Evolutionary conservation across 2,113 vertebrate genomes (phyloP).

Genomic region (Gadus macrocephalus): DNA sequence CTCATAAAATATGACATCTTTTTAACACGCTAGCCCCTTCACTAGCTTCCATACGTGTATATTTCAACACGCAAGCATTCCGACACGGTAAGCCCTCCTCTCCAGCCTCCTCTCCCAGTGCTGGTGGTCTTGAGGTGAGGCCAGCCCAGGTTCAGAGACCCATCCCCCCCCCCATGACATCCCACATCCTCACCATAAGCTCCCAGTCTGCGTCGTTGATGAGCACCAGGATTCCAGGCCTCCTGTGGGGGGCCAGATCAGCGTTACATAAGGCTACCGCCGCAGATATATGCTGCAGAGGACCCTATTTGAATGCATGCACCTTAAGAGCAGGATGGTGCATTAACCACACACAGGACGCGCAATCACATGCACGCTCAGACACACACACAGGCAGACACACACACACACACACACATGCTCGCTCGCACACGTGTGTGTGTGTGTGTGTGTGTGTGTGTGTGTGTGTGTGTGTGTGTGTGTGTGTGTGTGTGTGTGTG

Average conservation of each 20-base stretch:
- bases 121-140: too few relatives aligned
- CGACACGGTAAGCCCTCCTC: too few relatives aligned
- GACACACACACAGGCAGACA: background rate
- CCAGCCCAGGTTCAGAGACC: too few relatives aligned
- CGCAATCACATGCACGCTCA: background rate
- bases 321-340: background rate
- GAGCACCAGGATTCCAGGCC: conserved; percentile 95
- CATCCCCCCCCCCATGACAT: background rate
- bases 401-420: too few relatives aligned
- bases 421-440: too few relatives aligned
- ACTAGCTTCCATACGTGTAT: too few relatives aligned
- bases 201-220: conserved; percentile 98
- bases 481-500: too few relatives aligned
- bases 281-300: background rate
- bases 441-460: too few relatives aligned
- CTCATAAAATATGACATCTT: background rate
- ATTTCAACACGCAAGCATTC: too few relatives aligned
- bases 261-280: conserved; percentile 26
- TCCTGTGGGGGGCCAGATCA: conserved; percentile 73
- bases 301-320: background rate
- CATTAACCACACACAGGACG: background rate
- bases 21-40: too few relatives aligned
- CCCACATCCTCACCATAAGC: conserved; percentile 84
- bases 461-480: too few relatives aligned
- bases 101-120: too few relatives aligned